A percentile compares a stretch with the other conserved stretches of the same genome.
phyloP scores from a whole-genome alignment of 2,888 invertebrate genomes.

The Brachyptera risi region DNA sequence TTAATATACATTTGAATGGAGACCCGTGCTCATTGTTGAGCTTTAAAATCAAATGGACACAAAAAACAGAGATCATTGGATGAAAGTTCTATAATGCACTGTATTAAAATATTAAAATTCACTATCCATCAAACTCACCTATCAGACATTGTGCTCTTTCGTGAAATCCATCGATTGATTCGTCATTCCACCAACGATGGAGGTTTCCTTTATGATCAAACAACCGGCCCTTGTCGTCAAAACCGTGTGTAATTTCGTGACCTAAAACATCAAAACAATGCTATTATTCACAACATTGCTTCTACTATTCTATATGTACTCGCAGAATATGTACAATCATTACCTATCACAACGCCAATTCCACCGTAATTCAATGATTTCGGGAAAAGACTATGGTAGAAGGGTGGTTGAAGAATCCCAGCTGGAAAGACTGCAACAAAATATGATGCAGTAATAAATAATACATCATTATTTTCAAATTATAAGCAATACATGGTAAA shows the following conservation, averaged over 20 bases:
- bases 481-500: no score
- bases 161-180: slow-evolving; percentile 69
- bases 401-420: slow-evolving; percentile 91
- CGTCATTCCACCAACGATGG: slow-evolving; percentile 78
- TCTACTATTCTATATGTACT: no score
- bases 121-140: slow-evolving; percentile 43
- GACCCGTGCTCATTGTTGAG: no score
- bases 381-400: slow-evolving; percentile 83
- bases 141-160: slow-evolving; percentile 73
- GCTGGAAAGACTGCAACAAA: slow-evolving; percentile 73
- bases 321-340: no score
- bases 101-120: slow-evolving; percentile 10
- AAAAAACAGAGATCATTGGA: no score
- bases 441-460: slow-evolving; percentile 6
- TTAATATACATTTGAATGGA: no score
- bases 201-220: slow-evolving; percentile 93
- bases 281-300: no score
- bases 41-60: no score
- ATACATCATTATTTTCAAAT: slow-evolving; percentile 18
- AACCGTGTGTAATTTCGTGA: slow-evolving; percentile 89
- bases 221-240: slow-evolving; percentile 85
- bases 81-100: no score
- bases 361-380: slow-evolving; percentile 80
- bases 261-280: no score
- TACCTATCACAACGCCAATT: slow-evolving; percentile 82